phyloP scores from a whole-genome alignment of 2,113 vertebrate species.

The Ibidorhyncha struthersii region DNA sequence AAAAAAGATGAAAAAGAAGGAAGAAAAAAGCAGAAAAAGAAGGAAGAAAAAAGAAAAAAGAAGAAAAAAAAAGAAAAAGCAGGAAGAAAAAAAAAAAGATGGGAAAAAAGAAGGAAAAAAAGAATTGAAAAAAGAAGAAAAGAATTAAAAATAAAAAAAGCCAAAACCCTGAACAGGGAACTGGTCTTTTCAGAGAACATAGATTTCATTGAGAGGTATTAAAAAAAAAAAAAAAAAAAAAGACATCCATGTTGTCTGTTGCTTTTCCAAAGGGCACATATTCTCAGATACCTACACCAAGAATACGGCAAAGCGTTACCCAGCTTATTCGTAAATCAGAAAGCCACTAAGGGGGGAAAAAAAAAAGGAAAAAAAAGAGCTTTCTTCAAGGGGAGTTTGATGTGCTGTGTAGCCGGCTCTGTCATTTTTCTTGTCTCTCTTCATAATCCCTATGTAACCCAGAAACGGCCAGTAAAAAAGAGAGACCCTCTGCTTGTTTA shows the following conservation, averaged over 20 bases:
- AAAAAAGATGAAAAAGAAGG: not conserved
- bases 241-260: not conserved
- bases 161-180: not conserved
- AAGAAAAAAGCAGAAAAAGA: accelerated
- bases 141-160: too few relatives aligned
- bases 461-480: slow-evolving; percentile 78
- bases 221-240: not conserved
- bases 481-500: slow-evolving; percentile 78
- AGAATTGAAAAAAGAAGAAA: not conserved
- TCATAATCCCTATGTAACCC: slow-evolving; percentile 81
- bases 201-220: not conserved
- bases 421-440: slow-evolving; percentile 82
- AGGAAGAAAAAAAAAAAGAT: accelerated
- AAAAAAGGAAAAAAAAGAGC: not conserved
- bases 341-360: not conserved
- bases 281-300: not conserved
- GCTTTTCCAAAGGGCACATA: not conserved
- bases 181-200: not conserved
- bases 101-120: not conserved
- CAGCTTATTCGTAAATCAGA: not conserved
- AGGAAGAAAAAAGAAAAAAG: too few relatives aligned
- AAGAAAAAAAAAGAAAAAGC: not conserved
- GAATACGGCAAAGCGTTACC: not conserved
- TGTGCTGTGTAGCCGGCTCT: slow-evolving; percentile 65
- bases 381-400: slow-evolving; percentile 54